phyloP scores from a whole-genome alignment of 2,113 vertebrate species.

The Ameiurus melas region DNA sequence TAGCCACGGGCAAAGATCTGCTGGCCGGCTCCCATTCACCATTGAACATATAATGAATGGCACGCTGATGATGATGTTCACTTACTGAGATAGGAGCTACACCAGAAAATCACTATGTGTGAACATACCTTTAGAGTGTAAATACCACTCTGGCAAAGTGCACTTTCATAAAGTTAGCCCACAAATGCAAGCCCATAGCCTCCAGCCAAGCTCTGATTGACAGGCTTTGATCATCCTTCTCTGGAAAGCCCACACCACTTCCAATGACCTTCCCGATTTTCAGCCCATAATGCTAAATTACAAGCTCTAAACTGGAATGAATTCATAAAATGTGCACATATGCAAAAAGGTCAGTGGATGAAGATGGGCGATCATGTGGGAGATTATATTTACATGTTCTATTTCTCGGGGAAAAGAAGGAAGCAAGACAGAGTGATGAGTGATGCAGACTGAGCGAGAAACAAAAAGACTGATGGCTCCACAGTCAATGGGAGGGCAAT shows the following conservation, averaged over 20 bases:
- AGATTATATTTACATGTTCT: constrained; percentile 47
- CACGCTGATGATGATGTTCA: too few species aligned
- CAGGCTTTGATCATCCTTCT: constrained; percentile 36
- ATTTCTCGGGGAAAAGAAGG: neutral
- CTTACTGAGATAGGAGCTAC: too few species aligned
- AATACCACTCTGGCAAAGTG: neutral
- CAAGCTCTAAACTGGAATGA: constrained; percentile 38
- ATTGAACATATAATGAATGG: too few species aligned
- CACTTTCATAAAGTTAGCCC: neutral
- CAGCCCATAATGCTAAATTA: constrained; percentile 31
- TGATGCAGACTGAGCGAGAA: neutral
- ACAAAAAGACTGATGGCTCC: constrained; percentile 21
- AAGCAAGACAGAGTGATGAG: constrained; percentile 5
- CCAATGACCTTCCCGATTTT: constrained; percentile 26
- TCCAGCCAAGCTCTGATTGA: constrained; percentile 38
- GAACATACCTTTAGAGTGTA: neutral
- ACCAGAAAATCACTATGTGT: too few species aligned
- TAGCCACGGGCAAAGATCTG: too few species aligned
- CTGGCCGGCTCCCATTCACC: too few species aligned
- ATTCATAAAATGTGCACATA: constrained; percentile 47
- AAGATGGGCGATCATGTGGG: neutral
- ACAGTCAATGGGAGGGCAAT: constrained; percentile 19
- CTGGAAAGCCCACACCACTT: constrained; percentile 21
- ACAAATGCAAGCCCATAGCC: neutral
- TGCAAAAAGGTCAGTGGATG: constrained; percentile 38